Base-by-base conservation (phyloP, 2,888 invertebrate genomes). In the Drosophila picticornis region DNA sequence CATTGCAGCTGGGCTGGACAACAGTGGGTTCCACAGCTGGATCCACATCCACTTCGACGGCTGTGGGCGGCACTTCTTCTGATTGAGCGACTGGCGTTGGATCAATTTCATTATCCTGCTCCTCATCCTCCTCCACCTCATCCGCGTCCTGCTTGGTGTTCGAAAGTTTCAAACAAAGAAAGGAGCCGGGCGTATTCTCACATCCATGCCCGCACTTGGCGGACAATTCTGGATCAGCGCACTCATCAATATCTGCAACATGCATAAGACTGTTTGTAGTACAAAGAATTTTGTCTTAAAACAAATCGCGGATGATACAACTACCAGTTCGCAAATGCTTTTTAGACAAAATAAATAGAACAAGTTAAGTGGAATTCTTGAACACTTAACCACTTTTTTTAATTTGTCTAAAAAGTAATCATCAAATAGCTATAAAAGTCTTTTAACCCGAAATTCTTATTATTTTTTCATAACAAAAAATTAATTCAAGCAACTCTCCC, bases 101-200 rank as follows among this genome's bases (percentile, higher is more conserved):
- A 13, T 59, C 52, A 2, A 77, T 22, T 53, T 74, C 75, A 10
- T 77, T 58, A 11, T 52, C 60, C 6, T 53, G 62, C 4, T 75
- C 60, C 9, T 68, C 61, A 0, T 57, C 32, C 22, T 9, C 7
- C 46, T 56, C 60, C 6, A 74, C 60, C 11, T 68, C 61, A 0
- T 10, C 53, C 5, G 43, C 46, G 7, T 62, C 77, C 2, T 75
- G 64, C 16, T 72, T 55, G 36, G 75, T 81, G 34, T 81, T 82
- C 7, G 79, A 38, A 0, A 81, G 56, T 4, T 71, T 68, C 9
- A 84, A 68, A 78, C 95, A 95, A 27, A 91, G 91, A 91, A 95
- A 96, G 1, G 95, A 94, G n/a, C 96, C 96, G 4, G 94, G 94
- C 0, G 94, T 94, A 90, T 96, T 96, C 75, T 95, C 93, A 91